Evolutionary conservation across 2,888 invertebrate species (phyloP), one percentile per base, ranked within the genome.

Genomic region (Prostheceraeus crozeri): DNA sequence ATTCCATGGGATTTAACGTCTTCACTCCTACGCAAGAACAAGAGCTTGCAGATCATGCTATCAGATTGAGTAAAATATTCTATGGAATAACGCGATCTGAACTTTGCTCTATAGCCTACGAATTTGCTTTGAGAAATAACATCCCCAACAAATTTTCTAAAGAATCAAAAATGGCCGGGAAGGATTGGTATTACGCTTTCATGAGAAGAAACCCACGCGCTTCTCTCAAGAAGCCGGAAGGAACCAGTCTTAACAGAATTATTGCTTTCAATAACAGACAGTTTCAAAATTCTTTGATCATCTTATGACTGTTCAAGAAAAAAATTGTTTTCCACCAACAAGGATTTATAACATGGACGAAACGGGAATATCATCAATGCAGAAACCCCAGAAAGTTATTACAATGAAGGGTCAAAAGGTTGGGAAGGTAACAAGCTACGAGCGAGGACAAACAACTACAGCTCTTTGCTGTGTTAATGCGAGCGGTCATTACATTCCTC

Each of bases 341-440:
- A 59, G 63, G 10, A 69, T 74, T 11, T 78, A 68, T 63, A 78
- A 77, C 64, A 67, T 70, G 51, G 76, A 78, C 56, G 77, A 78
- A 69, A 77, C 74, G 1, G 75, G 74, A 0, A 72, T 78, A 45
- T 66, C 73, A 1, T 73, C 73, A 0, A 76, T 77, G 0, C 76
- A 76, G 67, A 63, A 64, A 1, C 72, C 75, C 1, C 72, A 65
- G 33, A 75, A 72, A 70, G 68, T 77, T 6, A 57, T 75, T 30
- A 73, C 73, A 35, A 53, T 67, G 45, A 76, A 72, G 68, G 76
- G 73, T 57, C 71, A 72, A 63, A 76, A 71, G 60, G 72, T 78
- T 1, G 76, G 77, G 14, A 70, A 71, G 1, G 67, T 75, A 1
- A 76, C 76, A 28, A 75, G 72, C 63, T 14, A 14, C 4, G n/a